Conservation (phyloP, 2,888 invertebrate species). For the Sphaerolaimus hirsutus region DNA sequence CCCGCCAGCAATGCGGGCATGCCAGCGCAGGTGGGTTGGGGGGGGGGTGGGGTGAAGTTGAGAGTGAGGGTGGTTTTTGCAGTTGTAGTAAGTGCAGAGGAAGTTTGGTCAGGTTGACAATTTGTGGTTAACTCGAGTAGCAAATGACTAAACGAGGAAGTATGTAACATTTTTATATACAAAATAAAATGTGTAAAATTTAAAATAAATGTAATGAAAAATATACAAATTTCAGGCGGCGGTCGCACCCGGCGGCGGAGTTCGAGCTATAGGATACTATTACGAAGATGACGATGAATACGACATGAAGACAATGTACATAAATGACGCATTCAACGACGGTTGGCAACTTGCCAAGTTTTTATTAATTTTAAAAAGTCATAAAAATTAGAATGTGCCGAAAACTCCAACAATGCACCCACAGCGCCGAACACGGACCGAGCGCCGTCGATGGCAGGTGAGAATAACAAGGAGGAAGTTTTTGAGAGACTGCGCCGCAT, state of each 20-base stretch:
- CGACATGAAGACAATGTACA: slow-evolving; percentile 16
- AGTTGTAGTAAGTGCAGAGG: too few relatives aligned
- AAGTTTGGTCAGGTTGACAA: too few relatives aligned
- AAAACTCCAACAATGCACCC: neutral
- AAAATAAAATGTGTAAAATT: too few relatives aligned
- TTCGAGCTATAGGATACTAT: slow-evolving; percentile 19
- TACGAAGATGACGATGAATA: slow-evolving; percentile 24
- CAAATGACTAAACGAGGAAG: too few relatives aligned
- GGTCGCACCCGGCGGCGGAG: neutral
- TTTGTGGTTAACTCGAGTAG: too few relatives aligned
- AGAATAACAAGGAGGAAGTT: slow-evolving; percentile 9
- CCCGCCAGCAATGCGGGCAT: neutral
- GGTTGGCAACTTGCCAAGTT: neutral
- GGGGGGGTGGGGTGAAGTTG: too few relatives aligned
- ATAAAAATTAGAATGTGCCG: too few relatives aligned
- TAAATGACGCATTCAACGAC: slow-evolving; percentile 8
- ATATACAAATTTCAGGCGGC: neutral
- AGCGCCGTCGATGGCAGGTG: neutral
- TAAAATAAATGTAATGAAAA: too few relatives aligned
- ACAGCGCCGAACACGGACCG: neutral
- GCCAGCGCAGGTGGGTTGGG: neutral
- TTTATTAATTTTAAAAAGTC: too few relatives aligned
- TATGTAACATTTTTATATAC: too few relatives aligned
- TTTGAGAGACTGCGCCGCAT: slow-evolving; percentile 15
- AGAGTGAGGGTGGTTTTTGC: too few relatives aligned